phyloP scores from a whole-genome alignment of 2,113 vertebrate genomes.

The Macquaria ambigua region DNA sequence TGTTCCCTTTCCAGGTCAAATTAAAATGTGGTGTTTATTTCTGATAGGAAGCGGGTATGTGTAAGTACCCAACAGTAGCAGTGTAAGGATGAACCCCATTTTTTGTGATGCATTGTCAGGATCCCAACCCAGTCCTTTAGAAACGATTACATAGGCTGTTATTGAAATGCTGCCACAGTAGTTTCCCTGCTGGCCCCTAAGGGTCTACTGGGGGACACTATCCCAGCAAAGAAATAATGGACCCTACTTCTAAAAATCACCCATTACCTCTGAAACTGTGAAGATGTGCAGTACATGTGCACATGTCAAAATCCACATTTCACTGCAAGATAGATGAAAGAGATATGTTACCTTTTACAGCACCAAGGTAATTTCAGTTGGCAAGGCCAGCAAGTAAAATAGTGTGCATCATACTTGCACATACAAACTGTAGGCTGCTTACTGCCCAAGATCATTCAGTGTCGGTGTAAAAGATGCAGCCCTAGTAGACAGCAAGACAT shows the following conservation, averaged over 20 bases:
- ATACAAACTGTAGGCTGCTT: not conserved
- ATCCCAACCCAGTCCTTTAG: conserved; percentile 34
- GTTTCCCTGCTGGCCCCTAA: conserved; percentile 14
- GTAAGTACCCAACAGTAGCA: not conserved
- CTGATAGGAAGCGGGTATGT: not conserved
- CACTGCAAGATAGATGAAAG: not conserved
- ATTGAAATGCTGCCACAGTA: conserved; percentile 46
- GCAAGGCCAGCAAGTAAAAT: conserved; percentile 4
- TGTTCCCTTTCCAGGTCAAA: conserved; percentile 25
- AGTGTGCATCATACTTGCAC: not conserved
- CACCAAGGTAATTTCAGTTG: conserved; percentile 3
- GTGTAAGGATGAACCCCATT: not conserved
- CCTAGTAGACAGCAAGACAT: not conserved
- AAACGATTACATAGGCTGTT: conserved; percentile 43
- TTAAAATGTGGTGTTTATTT: conserved; percentile 32
- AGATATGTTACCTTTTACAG: not conserved
- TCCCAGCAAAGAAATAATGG: conserved; percentile 39
- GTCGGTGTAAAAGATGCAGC: not conserved
- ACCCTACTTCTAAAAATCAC: conserved; percentile 23
- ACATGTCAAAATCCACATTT: conserved; percentile 5
- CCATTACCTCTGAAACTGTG: conserved; percentile 26
- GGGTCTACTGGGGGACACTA: conserved; percentile 36
- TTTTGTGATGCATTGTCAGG: conserved; percentile 34
- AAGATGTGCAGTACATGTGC: conserved; percentile 1
- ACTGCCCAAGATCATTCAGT: not conserved